phyloP scores from a whole-genome alignment of 2,888 invertebrate species.

The Microctonus hyperodae region DNA sequence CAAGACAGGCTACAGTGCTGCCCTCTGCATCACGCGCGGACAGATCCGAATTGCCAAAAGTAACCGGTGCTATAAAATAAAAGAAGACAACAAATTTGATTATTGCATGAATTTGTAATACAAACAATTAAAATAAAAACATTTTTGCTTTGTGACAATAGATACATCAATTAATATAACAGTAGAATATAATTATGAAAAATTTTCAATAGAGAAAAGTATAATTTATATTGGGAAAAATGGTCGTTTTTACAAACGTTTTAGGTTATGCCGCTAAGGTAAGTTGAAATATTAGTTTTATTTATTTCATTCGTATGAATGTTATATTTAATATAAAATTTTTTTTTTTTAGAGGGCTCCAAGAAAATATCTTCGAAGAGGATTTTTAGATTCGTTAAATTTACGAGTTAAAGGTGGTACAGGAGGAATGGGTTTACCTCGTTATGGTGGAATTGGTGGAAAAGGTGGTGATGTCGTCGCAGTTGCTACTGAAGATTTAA shows the following conservation, averaged over 20 bases:
- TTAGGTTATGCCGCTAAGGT: constrained; percentile 64
- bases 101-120: too few relatives aligned
- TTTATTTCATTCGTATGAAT: not conserved
- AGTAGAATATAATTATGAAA: not conserved
- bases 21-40: too few relatives aligned
- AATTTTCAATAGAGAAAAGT: not conserved
- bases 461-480: constrained; percentile 87
- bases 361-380: constrained; percentile 65
- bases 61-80: too few relatives aligned
- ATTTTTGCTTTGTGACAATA: too few relatives aligned
- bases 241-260: constrained; percentile 66
- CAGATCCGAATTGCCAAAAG: too few relatives aligned
- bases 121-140: too few relatives aligned
- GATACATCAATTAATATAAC: too few relatives aligned
- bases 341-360: constrained; percentile 54
- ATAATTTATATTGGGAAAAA: constrained; percentile 43
- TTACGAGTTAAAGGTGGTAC: constrained; percentile 83
- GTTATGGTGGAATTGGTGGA: constrained; percentile 90
- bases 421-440: constrained; percentile 80
- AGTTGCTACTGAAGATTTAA: constrained; percentile 70
- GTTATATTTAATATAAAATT: too few relatives aligned
- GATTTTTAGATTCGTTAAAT: constrained; percentile 82
- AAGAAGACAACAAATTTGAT: too few relatives aligned
- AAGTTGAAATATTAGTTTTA: not conserved
- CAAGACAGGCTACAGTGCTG: too few relatives aligned